Evolutionary conservation across 2,113 vertebrate species (phyloP), one percentile per base, ranked within the genome.

Genomic region (Azemiops feae): DNA sequence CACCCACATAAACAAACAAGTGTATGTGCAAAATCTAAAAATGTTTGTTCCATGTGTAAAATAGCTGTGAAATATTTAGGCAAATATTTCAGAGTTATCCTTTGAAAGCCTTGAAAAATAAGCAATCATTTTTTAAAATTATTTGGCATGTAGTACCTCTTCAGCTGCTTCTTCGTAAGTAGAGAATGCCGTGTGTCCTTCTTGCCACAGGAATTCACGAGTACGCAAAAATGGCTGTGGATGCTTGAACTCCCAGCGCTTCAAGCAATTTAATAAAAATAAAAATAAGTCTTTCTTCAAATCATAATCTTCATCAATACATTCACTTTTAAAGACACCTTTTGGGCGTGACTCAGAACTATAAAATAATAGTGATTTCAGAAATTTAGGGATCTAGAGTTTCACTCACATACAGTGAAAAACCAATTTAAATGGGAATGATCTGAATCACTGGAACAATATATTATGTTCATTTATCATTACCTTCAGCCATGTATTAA

Each of bases 181-280:
- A 89, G 99, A 98, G 91, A 99, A 99, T 1, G 98, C 99, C 0
- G 99, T 99, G 95, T 99, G 99, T 55, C 99, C 99, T 91, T 99
- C 99, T 94, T 99, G 99, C 99, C 99, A 99, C 43, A 99, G 98
- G 97, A 99, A 99, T 96, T 99, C 99, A 85, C 99, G 98, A 39
- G 99, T 99, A 92, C 99, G 98, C 86, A 99, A 98, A 97, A 99
- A 99, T 88, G 99, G 99, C 20, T 99, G 99, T 0, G 99, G 99
- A 94, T 99, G 99, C 96, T 99, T 99, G 97, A 99, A 99, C 96
- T 99, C 99, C 99, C 99, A 99, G 27, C 99, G 98, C 99, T 99
- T 96, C 2, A 89, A 57, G 43, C 89, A 55, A 58, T 3, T 25
- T 16, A n/a, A 12, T 60, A 52, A 86, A 9, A 90, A 74, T 20